Conservation (phyloP, 2,113 vertebrate species). For the Corythornis vintsioides region DNA sequence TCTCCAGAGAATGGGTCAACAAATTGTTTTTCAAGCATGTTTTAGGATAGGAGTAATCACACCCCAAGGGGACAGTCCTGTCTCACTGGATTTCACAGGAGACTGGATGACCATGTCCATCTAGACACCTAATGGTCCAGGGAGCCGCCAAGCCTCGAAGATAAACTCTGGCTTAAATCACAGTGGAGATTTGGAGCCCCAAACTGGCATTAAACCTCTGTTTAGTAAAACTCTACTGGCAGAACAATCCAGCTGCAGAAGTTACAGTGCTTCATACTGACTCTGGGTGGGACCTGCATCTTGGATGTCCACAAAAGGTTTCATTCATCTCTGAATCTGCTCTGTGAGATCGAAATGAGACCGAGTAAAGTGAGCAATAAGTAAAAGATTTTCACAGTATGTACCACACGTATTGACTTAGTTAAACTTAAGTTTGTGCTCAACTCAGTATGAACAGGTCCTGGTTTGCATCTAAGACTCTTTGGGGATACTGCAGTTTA, state of each 20-base stretch:
- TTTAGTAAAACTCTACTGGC: not conserved
- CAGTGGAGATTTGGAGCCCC: not conserved
- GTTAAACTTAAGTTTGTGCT: not conserved
- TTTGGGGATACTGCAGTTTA: not conserved
- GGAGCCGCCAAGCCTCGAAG: not conserved
- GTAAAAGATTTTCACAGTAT: not conserved
- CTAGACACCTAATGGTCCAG: not conserved
- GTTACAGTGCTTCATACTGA: not conserved
- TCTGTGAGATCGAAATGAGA: rapidly evolving
- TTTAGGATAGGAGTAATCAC: not conserved
- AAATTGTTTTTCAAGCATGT: not conserved
- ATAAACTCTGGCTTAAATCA: not conserved
- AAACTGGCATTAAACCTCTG: not conserved
- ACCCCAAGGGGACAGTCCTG: not conserved
- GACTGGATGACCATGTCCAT: not conserved
- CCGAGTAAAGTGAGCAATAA: not conserved
- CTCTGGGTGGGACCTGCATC: not conserved
- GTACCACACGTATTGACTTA: not conserved
- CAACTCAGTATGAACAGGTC: not conserved
- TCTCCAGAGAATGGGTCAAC: not conserved
- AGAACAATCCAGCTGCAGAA: not conserved
- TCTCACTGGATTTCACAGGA: not conserved
- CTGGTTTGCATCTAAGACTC: not conserved
- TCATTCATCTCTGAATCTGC: not conserved
- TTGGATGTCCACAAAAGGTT: not conserved